Evolutionary conservation across 2,888 invertebrate species (phyloP).

Genomic region (Cheilosia vernalis): DNA sequence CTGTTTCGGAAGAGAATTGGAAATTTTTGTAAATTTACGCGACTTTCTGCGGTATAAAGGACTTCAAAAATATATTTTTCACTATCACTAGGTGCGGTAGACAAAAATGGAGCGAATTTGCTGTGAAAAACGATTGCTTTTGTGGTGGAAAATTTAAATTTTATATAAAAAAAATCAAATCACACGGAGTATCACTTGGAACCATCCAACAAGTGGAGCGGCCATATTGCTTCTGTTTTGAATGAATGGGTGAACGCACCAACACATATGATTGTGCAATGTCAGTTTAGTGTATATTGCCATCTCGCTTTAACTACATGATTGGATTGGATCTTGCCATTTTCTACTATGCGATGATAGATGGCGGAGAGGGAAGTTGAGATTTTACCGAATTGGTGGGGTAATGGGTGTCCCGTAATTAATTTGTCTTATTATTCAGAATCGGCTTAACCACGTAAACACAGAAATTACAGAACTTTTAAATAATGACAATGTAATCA

Average conservation of each 20-base stretch:
- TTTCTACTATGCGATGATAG: neutral
- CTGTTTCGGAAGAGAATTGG: slow-evolving; percentile 38
- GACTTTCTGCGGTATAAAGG: neutral
- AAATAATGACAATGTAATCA: no score
- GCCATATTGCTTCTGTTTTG: slow-evolving; percentile 70
- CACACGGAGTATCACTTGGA: slow-evolving; percentile 42
- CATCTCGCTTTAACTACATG: slow-evolving; percentile 4
- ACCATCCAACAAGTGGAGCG: slow-evolving; percentile 71
- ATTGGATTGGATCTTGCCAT: no score
- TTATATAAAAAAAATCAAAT: slow-evolving; percentile 30
- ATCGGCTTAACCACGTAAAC: no score
- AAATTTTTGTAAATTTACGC: neutral
- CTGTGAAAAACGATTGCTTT: slow-evolving; percentile 4
- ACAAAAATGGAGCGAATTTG: neutral
- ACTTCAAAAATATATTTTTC: neutral
- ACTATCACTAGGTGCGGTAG: neutral
- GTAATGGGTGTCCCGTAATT: neutral
- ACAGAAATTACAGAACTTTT: no score
- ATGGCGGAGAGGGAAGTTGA: neutral
- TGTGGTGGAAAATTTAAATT: neutral
- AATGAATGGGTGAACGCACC: slow-evolving; percentile 53
- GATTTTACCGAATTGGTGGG: neutral
- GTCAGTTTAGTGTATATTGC: slow-evolving; percentile 1
- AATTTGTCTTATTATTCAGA: no score
- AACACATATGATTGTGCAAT: slow-evolving; percentile 42